Base-by-base conservation (phyloP, 1,140 invertebrate genomes). In the Pseudomyrmex gracilis region DNA sequence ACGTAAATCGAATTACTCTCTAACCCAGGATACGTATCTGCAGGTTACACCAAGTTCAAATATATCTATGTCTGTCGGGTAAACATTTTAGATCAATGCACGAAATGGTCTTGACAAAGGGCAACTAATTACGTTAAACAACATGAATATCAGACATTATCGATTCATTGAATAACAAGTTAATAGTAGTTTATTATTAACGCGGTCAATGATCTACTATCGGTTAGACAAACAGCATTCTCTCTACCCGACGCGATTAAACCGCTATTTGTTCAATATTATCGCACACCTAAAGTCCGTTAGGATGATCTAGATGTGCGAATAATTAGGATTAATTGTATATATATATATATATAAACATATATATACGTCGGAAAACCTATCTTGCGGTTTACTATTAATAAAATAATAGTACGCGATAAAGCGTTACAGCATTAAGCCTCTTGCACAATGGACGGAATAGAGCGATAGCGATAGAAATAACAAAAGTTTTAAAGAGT, bases 161-260 rank as follows among this genome's bases (percentile, higher is more conserved):
- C 76, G 76, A 80, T 80, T 80, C 76, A 80, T 80, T 80, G 76
- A 80, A 80, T 80, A 80, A 80, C 76, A 70, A 80, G 76, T 80
- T 80, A 80, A 80, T 80, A 71, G 55, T 71, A 80, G 66, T 80
- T 80, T 80, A 80, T 80, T 80, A 80, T 80, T 80, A 80, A 80
- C 66, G 76, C 76, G 66, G 76, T 80, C 76, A 71, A 80, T 80
- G 76, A 80, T 80, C 76, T 80, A 80, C 66, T 80, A 80, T 80
- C 76, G 76, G 76, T 80, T 80, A 13, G 70, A 80, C 76, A 80
- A 80, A 80, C 76, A 80, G 66, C 66, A 71, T 80, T 80, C 53
- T 71, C 76, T 34, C 34, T n/a, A n/a, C 57, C 66, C 76, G 66
- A 71, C 53, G 76, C 66, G 76, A 80, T 71, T 80, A 80, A 80